Evolutionary conservation across 2,113 vertebrate genomes (phyloP).

Genomic region (Tylochromis polylepis): DNA sequence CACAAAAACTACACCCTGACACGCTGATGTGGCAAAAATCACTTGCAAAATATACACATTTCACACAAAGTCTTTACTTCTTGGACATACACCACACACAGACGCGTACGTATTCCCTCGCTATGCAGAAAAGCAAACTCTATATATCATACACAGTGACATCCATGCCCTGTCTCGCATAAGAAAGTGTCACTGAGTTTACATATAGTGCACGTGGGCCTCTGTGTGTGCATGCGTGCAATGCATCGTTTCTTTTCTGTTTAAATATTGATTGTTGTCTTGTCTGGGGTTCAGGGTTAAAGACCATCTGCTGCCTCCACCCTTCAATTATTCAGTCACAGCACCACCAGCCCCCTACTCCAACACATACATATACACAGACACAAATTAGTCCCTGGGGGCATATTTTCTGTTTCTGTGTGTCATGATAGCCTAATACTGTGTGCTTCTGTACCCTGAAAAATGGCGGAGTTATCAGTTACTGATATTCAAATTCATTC

Average conservation of each 20-base stretch:
- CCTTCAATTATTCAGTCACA: slow-evolving; percentile 70
- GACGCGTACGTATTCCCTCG: background rate
- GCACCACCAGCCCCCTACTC: slow-evolving; percentile 20
- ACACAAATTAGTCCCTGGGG: slow-evolving; percentile 45
- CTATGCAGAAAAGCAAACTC: slow-evolving; percentile 33
- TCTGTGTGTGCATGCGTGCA: background rate
- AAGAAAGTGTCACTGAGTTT: background rate
- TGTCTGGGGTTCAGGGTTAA: slow-evolving; percentile 70
- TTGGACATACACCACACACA: background rate
- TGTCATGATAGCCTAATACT: slow-evolving; percentile 9
- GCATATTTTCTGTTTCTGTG: slow-evolving; percentile 15
- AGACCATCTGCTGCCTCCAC: slow-evolving; percentile 56
- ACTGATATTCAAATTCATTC: background rate
- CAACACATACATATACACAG: background rate
- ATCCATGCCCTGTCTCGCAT: slow-evolving; percentile 2
- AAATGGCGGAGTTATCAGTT: slow-evolving; percentile 19
- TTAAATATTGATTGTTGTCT: slow-evolving; percentile 73
- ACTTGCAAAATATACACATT: background rate
- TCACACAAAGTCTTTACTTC: background rate
- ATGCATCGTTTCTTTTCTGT: slow-evolving; percentile 50
- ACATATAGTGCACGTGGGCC: background rate
- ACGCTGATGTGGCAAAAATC: background rate
- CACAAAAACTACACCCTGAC: background rate
- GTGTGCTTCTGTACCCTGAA: background rate
- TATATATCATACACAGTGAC: slow-evolving; percentile 47